phyloP scores from a whole-genome alignment of 2,888 invertebrate genomes.

The Dysmachus trigonus region DNA sequence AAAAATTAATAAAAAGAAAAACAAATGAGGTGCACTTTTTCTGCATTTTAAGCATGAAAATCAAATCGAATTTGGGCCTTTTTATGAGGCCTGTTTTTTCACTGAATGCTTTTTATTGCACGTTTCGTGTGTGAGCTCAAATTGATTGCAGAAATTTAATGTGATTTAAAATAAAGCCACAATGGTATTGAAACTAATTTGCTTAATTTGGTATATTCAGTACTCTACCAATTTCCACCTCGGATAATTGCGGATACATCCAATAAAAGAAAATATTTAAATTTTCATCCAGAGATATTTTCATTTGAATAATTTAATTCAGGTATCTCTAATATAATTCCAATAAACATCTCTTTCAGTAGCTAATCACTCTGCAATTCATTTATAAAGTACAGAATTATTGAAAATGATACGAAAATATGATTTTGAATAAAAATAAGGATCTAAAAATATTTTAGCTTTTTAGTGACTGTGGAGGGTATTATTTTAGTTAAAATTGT shows the following conservation, averaged over 20 bases:
- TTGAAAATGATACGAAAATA: no score
- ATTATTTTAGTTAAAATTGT: no score
- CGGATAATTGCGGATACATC: neutral
- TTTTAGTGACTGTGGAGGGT: no score
- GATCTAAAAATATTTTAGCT: no score
- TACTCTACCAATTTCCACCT: neutral
- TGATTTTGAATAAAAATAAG: no score
- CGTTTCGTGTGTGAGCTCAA: neutral
- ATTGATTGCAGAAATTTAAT: neutral
- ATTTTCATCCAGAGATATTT: neutral
- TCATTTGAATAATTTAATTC: neutral
- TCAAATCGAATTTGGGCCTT: neutral
- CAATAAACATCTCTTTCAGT: neutral
- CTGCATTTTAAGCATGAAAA: neutral
- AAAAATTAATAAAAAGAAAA: neutral
- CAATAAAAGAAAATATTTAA: neutral
- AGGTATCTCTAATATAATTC: neutral
- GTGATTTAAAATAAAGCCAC: neutral
- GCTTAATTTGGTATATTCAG: neutral
- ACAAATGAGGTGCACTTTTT: neutral
- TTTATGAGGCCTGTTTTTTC: neutral
- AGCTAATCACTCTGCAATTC: neutral
- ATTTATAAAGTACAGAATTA: no score
- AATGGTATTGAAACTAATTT: neutral
- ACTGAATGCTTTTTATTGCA: neutral